Evolutionary conservation across 2,797 vertebrate species (phyloP), one percentile per base, ranked within the genome.

Genomic region (Anableps anableps): DNA sequence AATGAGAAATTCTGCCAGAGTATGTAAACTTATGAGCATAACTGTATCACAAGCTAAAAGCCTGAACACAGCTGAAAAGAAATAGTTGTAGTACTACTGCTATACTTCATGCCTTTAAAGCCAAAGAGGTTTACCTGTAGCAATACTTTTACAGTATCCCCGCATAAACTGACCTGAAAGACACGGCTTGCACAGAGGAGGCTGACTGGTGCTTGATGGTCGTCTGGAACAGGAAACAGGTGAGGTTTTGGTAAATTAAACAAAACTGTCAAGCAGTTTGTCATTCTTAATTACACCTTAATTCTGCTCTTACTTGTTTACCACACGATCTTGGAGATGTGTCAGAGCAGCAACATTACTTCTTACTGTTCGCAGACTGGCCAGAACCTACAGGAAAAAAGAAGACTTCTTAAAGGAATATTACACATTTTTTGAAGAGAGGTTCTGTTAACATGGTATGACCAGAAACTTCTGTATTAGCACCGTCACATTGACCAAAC

Each of bases 321-420:
- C 76, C 0, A 93, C 80, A 0, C 93, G 92, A 51, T 97, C 97
- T 85, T 97, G 97, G 53, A 96, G 94, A 79, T 96, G 96, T 47
- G 95, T 97, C 72, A 99, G 91, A 47, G 80, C 88, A 0, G 96
- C 95, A 79, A 97, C 95, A 88, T 99, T 98, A 88, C 92, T 97
- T 68, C 97, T 96, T 68, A 99, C 95, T 0, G 97, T 99, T 85
- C 96, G 93, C 60, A 99, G 95, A 88, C 98, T 99, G 89, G 98
- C 98, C 84, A 99, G 95, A 88, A 99, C 97, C 98, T 98, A 80
- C 74, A 60, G 77, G 17, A 31, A 47, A 31, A 76, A 51, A 80
- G 21, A 23, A 78, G 48, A 83, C 77, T n/a, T 41, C 4, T 68
- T 50, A 64, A 5, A 70, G 58, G n/a, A 68, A 29, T 26, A 41